phyloP scores from a whole-genome alignment of 1,140 invertebrate genomes.

The Gonioctena quinquepunctata region DNA sequence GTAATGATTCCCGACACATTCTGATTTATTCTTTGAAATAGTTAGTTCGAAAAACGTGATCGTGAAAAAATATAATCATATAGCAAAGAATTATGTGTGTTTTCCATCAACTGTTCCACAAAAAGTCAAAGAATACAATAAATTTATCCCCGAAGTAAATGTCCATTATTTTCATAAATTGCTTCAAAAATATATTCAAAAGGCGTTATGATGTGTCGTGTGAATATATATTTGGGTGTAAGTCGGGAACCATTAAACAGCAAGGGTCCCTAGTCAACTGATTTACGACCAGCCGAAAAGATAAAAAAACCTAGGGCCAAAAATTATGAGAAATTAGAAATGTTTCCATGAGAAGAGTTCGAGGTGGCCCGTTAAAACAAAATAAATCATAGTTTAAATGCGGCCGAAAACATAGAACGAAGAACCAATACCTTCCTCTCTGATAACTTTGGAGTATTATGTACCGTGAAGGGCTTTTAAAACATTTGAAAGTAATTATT shows the following conservation, averaged over 20 bases:
- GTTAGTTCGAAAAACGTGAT: too few relatives aligned
- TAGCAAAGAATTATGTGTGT: too few relatives aligned
- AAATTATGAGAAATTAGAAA: neutral
- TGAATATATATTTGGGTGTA: neutral
- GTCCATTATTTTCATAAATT: neutral
- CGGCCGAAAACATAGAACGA: neutral
- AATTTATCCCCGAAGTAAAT: neutral
- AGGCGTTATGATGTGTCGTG: neutral
- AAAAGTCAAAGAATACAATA: too few relatives aligned
- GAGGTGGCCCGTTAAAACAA: neutral
- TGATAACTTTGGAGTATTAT: too few relatives aligned
- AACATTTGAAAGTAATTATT: slow-evolving; percentile 1
- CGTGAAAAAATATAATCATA: too few relatives aligned
- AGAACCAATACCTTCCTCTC: neutral
- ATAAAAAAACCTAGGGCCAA: neutral
- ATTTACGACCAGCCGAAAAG: neutral
- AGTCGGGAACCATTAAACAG: neutral
- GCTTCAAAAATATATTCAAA: neutral
- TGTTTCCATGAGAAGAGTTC: neutral
- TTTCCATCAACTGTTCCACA: too few relatives aligned
- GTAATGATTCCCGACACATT: too few relatives aligned
- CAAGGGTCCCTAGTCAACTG: neutral
- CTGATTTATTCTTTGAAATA: too few relatives aligned
- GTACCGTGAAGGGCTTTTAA: neutral
- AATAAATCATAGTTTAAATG: neutral